phyloP scores from a whole-genome alignment of 2,113 vertebrate species.

The Semnornis frantzii region DNA sequence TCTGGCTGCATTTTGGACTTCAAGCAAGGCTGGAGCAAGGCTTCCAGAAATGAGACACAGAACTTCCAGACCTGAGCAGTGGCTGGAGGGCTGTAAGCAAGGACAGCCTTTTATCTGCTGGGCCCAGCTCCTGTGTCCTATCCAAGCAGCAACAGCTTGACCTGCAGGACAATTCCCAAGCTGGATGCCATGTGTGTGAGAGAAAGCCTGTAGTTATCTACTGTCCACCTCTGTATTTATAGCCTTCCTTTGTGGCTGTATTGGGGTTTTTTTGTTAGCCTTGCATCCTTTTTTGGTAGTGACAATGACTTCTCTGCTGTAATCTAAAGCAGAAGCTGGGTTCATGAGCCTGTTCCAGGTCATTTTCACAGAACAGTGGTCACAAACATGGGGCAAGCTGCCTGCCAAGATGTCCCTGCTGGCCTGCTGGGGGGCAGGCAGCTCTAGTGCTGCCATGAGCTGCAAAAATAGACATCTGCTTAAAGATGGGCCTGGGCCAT shows the following conservation, averaged over 20 bases:
- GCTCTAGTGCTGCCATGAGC: not conserved
- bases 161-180: not conserved
- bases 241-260: not conserved
- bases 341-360: not conserved
- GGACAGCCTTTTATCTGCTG: not conserved
- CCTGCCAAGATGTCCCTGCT: not conserved
- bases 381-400: not conserved
- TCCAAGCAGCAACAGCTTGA: not conserved
- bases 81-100: not conserved
- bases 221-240: not conserved
- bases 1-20: not conserved
- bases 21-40: not conserved
- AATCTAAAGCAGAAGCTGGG: not conserved
- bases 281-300: conserved; percentile 16
- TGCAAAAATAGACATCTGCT: not conserved
- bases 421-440: not conserved
- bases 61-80: not conserved
- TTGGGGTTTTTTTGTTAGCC: not conserved
- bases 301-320: not conserved
- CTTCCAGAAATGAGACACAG: not conserved
- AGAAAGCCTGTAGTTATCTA: not conserved
- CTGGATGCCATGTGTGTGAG: not conserved
- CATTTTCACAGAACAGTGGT: conserved; percentile 15
- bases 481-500: not conserved
- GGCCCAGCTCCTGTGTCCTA: not conserved